phyloP scores from a whole-genome alignment of 2,888 invertebrate species.

The Altica lythri region DNA sequence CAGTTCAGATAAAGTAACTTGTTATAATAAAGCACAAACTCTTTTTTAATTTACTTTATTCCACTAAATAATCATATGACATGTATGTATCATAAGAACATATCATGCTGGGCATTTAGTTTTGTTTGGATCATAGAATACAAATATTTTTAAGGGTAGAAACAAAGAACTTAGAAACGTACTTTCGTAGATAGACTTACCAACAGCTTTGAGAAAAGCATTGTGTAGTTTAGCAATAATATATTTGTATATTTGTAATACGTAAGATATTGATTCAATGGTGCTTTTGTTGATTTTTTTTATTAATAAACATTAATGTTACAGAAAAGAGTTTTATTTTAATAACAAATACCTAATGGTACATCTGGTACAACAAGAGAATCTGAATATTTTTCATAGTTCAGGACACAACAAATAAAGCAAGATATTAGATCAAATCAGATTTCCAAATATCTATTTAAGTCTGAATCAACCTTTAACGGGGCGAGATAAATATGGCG shows the following conservation, averaged over 20 bases:
- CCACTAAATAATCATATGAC: conserved; percentile 26
- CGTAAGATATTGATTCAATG: conserved; percentile 45
- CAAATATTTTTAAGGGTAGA: conserved; percentile 15
- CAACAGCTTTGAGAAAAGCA: conserved; percentile 36
- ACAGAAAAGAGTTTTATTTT: conserved; percentile 1
- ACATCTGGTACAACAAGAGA: too few relatives aligned
- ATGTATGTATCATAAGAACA: conserved; percentile 42
- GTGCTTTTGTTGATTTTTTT: conserved; percentile 48
- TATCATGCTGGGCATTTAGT: conserved; percentile 43
- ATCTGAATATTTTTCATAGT: too few relatives aligned
- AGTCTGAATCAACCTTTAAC: too few relatives aligned
- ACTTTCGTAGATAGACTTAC: conserved; percentile 29
- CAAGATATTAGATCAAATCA: too few relatives aligned
- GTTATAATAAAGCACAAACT: background rate
- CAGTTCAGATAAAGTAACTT: too few relatives aligned
- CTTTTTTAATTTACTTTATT: conserved; percentile 20
- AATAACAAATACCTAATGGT: too few relatives aligned
- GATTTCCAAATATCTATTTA: too few relatives aligned
- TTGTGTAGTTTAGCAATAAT: conserved; percentile 51
- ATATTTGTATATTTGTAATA: conserved; percentile 52
- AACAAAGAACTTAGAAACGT: too few relatives aligned
- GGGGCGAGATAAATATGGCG: too few relatives aligned
- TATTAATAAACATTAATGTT: conserved; percentile 43
- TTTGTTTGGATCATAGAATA: conserved; percentile 30
- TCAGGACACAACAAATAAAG: too few relatives aligned